A percentile compares a stretch with the other conserved stretches of the same genome.
Conservation (phyloP, 2,888 invertebrate genomes). For the Malthinus flaveolus region DNA sequence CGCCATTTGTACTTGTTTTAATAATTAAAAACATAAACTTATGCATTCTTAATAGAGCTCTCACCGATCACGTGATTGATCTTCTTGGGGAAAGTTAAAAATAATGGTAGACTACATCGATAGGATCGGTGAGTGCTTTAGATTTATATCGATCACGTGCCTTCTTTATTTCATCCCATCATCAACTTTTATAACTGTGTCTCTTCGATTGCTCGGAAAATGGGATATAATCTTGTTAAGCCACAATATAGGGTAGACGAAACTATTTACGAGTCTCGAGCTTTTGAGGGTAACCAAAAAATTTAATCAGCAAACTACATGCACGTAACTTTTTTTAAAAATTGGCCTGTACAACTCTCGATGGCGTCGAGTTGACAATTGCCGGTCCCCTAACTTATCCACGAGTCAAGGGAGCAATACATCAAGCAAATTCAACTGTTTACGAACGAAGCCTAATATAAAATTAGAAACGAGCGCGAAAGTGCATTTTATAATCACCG, state of each 20-base stretch:
- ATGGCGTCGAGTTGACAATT: slow-evolving; percentile 55
- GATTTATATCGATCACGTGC: slow-evolving; percentile 38
- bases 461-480: slow-evolving; percentile 40
- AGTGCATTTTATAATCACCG: slow-evolving; percentile 36
- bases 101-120: slow-evolving; percentile 49
- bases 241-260: slow-evolving; percentile 1
- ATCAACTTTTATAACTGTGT: slow-evolving; percentile 32
- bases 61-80: slow-evolving; percentile 35
- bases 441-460: slow-evolving; percentile 44
- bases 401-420: slow-evolving; percentile 48
- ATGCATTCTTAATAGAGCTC: slow-evolving; percentile 30
- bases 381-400: slow-evolving; percentile 44
- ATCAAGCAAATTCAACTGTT: slow-evolving; percentile 47
- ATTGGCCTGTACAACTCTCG: slow-evolving; percentile 50
- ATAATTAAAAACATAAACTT: slow-evolving; percentile 17
- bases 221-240: slow-evolving; percentile 30
- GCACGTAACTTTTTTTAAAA: slow-evolving; percentile 38
- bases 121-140: slow-evolving; percentile 49
- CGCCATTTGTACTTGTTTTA: slow-evolving; percentile 23
- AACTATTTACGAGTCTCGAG: slow-evolving; percentile 23
- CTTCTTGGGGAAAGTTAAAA: slow-evolving; percentile 9
- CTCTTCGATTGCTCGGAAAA: slow-evolving; percentile 25
- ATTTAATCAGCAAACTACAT: slow-evolving; percentile 50
- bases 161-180: slow-evolving; percentile 32
- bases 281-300: slow-evolving; percentile 25